phyloP scores from a whole-genome alignment of 2,113 vertebrate genomes.

The Rhabdomys dilectus region DNA sequence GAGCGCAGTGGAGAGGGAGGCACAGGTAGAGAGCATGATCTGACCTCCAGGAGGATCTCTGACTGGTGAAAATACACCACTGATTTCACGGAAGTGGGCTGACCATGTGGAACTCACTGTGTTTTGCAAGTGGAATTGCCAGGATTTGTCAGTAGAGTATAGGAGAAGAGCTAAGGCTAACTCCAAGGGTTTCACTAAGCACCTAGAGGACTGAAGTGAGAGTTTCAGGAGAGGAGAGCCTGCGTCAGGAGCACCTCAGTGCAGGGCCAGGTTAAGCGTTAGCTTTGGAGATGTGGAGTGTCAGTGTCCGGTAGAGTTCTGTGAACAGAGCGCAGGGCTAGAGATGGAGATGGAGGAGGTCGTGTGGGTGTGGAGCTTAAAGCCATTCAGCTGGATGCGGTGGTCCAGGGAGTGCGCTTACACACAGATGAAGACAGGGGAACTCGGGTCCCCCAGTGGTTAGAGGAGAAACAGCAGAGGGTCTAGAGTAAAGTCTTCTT shows the following conservation, averaged over 20 bases:
- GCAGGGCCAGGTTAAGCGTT: neutral
- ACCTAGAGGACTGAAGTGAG: neutral
- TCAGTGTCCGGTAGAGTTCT: neutral
- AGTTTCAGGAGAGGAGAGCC: neutral
- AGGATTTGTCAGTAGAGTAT: neutral
- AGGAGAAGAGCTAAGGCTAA: neutral
- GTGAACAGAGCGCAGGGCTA: neutral
- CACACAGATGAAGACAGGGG: neutral
- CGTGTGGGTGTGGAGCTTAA: neutral
- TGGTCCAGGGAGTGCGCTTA: neutral
- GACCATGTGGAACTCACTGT: neutral
- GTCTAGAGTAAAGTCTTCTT: neutral
- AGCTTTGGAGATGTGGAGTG: neutral
- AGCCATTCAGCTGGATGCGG: neutral
- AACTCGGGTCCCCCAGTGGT: neutral
- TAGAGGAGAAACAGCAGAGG: neutral
- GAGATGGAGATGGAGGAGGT: neutral
- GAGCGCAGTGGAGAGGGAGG: neutral
- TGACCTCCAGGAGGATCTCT: neutral
- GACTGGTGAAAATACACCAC: neutral
- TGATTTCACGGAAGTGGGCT: neutral
- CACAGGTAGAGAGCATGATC: neutral
- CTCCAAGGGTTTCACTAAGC: neutral
- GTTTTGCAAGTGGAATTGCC: neutral
- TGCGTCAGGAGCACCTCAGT: neutral